These are phyloP conservation scores for Schizaphis graminum DNA, from an alignment of 2,888 invertebrate species.

Conservation along the genomic window DNA sequence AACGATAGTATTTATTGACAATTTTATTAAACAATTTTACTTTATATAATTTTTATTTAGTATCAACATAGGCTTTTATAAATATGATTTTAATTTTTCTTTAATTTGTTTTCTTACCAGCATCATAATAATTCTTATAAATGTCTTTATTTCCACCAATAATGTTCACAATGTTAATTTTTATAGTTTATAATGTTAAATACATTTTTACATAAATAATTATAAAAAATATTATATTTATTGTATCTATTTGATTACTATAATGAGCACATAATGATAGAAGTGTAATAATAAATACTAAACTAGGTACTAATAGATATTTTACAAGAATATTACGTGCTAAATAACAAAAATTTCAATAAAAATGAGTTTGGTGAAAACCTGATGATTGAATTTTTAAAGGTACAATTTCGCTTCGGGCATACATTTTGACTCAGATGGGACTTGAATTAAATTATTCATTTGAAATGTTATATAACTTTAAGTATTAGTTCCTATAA, in stretches of 20 bases:
- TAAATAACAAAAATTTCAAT: background rate
- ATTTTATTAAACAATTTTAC: background rate
- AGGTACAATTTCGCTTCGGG: background rate
- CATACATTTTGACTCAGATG: background rate
- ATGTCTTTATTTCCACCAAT: too few species aligned
- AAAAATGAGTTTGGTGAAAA: background rate
- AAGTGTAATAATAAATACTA: background rate
- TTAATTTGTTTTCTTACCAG: too few species aligned
- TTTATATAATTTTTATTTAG: background rate
- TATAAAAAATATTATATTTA: too few species aligned
- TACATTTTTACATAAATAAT: too few species aligned
- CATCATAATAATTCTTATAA: too few species aligned
- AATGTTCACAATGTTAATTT: too few species aligned
- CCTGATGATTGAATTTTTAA: background rate
- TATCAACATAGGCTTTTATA: background rate
- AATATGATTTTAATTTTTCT: too few species aligned
- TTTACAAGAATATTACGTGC: background rate
- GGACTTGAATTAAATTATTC: background rate
- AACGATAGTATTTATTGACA: background rate
- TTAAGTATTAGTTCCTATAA: background rate
- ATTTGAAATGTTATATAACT: background rate
- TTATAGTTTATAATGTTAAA: too few species aligned
- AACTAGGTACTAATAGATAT: background rate
- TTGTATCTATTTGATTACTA: background rate
- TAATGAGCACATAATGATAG: background rate